A percentile compares a stretch with the other conserved stretches of the same genome.
Evolutionary conservation across 2,113 vertebrate species (phyloP).

Genomic region (Cranoglanis bouderius): DNA sequence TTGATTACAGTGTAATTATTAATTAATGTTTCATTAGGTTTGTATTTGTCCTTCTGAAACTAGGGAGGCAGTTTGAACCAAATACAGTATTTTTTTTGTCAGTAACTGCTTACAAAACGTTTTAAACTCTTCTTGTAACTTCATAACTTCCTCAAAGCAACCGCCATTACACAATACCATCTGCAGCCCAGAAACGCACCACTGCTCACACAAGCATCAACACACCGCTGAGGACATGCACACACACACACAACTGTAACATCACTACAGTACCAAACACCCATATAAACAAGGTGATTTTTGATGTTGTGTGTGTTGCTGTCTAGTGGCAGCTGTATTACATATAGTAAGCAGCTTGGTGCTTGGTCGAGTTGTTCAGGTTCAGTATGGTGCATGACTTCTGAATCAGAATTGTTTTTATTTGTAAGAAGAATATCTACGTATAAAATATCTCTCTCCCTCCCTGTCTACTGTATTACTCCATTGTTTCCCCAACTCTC

Average conservation of each 20-base stretch:
- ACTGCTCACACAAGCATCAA: conserved; percentile 12
- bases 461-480: neutral
- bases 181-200: conserved; percentile 36
- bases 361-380: neutral
- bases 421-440: neutral
- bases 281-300: neutral
- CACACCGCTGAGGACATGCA: conserved; percentile 22
- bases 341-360: neutral
- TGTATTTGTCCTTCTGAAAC: neutral
- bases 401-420: neutral
- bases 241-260: neutral
- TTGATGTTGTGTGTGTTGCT: neutral
- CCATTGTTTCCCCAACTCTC: conserved; percentile 48
- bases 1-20: neutral
- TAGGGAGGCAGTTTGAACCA: neutral
- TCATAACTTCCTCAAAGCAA: conserved; percentile 54
- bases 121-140: conserved; percentile 37
- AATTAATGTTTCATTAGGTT: neutral
- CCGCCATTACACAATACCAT: conserved; percentile 49
- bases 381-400: neutral
- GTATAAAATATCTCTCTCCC: neutral
- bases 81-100: conserved; percentile 22
- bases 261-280: neutral
- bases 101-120: conserved; percentile 38
- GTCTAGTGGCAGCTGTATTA: neutral